Conservation (phyloP, 2,888 invertebrate species). For the Labia minor region DNA sequence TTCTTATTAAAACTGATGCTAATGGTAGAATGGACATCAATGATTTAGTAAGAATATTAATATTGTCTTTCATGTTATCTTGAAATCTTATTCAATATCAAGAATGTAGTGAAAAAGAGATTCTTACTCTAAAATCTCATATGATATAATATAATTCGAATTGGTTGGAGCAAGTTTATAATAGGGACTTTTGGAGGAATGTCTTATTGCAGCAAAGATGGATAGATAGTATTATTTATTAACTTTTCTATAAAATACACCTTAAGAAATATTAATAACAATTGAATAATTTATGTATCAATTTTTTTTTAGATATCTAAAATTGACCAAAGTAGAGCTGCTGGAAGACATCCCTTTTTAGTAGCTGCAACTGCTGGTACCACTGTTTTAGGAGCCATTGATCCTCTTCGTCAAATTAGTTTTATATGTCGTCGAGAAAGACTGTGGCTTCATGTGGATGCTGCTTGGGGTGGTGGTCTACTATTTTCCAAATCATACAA, state of each 20-base stretch:
- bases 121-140: no score
- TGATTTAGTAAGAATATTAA: slow-evolving; percentile 30
- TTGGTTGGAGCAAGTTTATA: no score
- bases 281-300: no score
- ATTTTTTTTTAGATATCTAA: slow-evolving; percentile 26
- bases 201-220: no score
- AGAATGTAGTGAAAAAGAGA: slow-evolving; percentile 22
- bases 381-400: slow-evolving; percentile 47
- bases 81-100: no score
- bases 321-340: slow-evolving; percentile 33
- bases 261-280: no score
- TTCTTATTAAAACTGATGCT: slow-evolving; percentile 38
- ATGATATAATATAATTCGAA: no score
- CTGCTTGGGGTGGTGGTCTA: slow-evolving; percentile 49
- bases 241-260: no score
- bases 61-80: no score
- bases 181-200: no score
- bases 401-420: slow-evolving; percentile 43
- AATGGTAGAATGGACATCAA: slow-evolving; percentile 36
- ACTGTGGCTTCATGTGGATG: slow-evolving; percentile 50
- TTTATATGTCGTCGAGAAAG: slow-evolving; percentile 41
- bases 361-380: slow-evolving; percentile 43
- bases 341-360: slow-evolving; percentile 37
- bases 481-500: slow-evolving; percentile 44
- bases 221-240: no score